Evolutionary conservation across 1,140 invertebrate genomes (phyloP).

Genomic region (Caenorhabditis tropicalis): DNA sequence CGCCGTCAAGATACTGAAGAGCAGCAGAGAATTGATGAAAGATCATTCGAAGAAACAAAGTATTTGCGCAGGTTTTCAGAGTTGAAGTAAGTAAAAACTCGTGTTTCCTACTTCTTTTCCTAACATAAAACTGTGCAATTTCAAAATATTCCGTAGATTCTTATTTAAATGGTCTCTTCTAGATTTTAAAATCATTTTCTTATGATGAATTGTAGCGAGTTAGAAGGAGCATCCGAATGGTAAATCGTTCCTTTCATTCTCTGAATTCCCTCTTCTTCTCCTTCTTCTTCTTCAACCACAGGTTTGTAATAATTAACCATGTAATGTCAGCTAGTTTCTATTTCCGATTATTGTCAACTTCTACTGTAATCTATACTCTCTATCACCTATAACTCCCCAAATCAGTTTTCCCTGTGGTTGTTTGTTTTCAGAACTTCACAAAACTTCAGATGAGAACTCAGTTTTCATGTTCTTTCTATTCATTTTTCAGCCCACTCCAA

Average conservation of each 20-base stretch:
- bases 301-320: not conserved
- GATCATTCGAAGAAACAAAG: slow-evolving; percentile 58
- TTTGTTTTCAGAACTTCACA: not conserved
- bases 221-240: slow-evolving; percentile 35
- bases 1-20: slow-evolving; percentile 54
- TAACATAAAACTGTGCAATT: not conserved
- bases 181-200: not conserved
- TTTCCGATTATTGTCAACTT: slow-evolving; percentile 19
- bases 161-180: not conserved
- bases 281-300: slow-evolving; percentile 21
- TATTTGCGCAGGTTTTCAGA: slow-evolving; percentile 59
- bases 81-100: slow-evolving; percentile 57
- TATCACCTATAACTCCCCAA: not conserved
- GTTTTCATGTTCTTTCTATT: too few species aligned
- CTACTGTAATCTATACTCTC: slow-evolving; percentile 1
- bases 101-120: not conserved
- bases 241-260: slow-evolving; percentile 13
- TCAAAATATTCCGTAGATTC: too few species aligned
- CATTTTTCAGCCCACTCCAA: slow-evolving; percentile 50
- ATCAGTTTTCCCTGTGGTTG: not conserved
- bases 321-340: not conserved
- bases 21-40: slow-evolving; percentile 50
- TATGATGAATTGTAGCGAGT: slow-evolving; percentile 34
- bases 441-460: too few species aligned
- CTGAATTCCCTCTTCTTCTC: not conserved